Conservation (phyloP, 1,140 invertebrate species). For the Gonioctena quinquepunctata region DNA sequence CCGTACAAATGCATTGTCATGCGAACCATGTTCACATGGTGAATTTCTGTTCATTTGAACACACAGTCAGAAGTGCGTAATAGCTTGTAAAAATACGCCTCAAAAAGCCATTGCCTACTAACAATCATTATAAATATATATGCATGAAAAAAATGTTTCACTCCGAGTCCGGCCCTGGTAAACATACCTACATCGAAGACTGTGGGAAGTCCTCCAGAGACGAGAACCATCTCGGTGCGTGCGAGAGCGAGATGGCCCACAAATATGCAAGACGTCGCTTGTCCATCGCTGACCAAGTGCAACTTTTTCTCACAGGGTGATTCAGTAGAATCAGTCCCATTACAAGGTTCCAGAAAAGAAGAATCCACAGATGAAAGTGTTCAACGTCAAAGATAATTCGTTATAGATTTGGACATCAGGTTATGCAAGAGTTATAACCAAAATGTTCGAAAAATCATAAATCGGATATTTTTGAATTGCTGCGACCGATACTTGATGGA, state of each 20-base stretch:
- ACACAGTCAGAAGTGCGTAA: background rate
- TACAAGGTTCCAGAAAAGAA: too few species aligned
- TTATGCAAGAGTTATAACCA: too few species aligned
- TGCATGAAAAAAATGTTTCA: background rate
- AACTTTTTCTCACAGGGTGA: background rate
- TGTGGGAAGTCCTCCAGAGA: background rate
- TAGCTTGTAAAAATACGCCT: background rate
- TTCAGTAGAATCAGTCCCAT: too few species aligned
- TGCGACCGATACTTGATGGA: too few species aligned
- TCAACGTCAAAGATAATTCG: too few species aligned
- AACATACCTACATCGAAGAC: background rate
- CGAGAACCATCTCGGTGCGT: background rate
- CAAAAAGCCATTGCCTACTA: background rate
- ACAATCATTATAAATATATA: background rate
- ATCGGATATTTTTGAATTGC: too few species aligned
- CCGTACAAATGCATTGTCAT: background rate
- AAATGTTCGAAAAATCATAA: too few species aligned
- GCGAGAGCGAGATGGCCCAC: background rate
- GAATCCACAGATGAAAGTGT: too few species aligned
- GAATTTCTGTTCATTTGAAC: background rate
- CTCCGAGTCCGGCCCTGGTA: background rate
- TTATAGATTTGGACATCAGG: too few species aligned
- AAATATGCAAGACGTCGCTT: background rate
- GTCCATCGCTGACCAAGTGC: background rate
- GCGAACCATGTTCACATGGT: background rate